Percentiles rank a stretch among this genome's conserved stretches.
Conservation (phyloP, 64 coral and sea anemone genomes). For the Platygyra sinensis region DNA sequence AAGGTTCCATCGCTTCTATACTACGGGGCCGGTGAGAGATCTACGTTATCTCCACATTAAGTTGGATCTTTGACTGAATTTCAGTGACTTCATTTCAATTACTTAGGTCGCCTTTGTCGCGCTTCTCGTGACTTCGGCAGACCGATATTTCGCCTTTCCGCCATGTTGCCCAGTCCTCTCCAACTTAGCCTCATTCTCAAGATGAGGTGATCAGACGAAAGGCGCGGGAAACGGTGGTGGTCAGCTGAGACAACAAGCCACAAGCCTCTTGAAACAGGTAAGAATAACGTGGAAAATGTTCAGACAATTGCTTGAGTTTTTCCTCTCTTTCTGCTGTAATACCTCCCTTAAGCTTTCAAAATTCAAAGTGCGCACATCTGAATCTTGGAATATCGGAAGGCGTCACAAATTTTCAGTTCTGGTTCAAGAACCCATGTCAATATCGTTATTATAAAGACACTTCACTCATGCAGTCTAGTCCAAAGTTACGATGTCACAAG, state of each 20-base stretch:
- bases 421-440: too few relatives aligned
- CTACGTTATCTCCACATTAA: neutral
- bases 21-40: neutral
- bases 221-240: neutral
- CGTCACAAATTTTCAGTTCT: too few relatives aligned
- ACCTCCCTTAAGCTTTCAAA: too few relatives aligned
- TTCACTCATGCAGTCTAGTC: too few relatives aligned
- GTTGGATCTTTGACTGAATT: neutral
- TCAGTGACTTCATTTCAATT: neutral
- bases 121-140: neutral
- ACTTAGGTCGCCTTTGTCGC: too few relatives aligned
- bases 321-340: too few relatives aligned
- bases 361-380: too few relatives aligned
- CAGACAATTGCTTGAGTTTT: too few relatives aligned
- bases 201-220: neutral
- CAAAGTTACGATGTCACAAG: too few relatives aligned
- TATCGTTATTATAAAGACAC: too few relatives aligned
- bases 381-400: too few relatives aligned
- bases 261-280: neutral
- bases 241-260: neutral
- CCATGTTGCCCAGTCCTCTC: neutral
- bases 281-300: neutral
- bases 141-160: neutral
- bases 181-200: neutral
- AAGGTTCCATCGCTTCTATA: neutral